Evolutionary conservation across 1,140 invertebrate species (phyloP), one percentile per base, ranked within the genome.

Genomic region (Atta colombica): DNA sequence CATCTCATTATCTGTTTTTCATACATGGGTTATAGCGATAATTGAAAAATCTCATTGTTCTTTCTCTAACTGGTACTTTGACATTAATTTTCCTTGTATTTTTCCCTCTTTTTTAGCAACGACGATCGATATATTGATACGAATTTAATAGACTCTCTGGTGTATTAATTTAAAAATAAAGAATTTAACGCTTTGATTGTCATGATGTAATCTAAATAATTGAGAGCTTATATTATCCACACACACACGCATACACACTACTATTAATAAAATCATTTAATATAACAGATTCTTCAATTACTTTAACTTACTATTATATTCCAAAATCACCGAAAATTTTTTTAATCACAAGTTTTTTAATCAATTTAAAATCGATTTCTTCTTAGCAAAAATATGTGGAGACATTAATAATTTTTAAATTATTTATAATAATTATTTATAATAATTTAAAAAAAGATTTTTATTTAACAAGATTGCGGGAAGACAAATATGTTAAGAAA

Each of bases 161-260:
- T 51, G 39, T 84, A 75, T 74, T 69, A 28, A 18, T 84, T 84
- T 61, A 84, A 53, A 31, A 39, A 75, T 74, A 69, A 75, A 61
- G 69, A 28, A 28, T 39, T 82, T 35, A 51, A 81, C 53, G 68
- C 53, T 72, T 61, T 25, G 21, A 14, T 84, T 84, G 45, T 75
- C 71, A 75, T 18, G 12, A 28, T 7, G 31, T 74, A 7, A 35
- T 35, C 39, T 39, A 84, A 84, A 84, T 74, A 84, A 84, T 61
- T 82, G 68, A 84, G 55, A 18, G 39, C 39, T 74, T 51, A 66
- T 74, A 14, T 21, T 18, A 6, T 8, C 45, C n/a, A 25, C 4
- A 35, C 6, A 35, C 6, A 35, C 35, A 6, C 5, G 6, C 35
- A 0, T 4, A 6, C 35, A 6, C 18, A 31, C 8, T 28, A 51